phyloP scores from a whole-genome alignment of 2,888 invertebrate genomes.

The Netelia melanura region DNA sequence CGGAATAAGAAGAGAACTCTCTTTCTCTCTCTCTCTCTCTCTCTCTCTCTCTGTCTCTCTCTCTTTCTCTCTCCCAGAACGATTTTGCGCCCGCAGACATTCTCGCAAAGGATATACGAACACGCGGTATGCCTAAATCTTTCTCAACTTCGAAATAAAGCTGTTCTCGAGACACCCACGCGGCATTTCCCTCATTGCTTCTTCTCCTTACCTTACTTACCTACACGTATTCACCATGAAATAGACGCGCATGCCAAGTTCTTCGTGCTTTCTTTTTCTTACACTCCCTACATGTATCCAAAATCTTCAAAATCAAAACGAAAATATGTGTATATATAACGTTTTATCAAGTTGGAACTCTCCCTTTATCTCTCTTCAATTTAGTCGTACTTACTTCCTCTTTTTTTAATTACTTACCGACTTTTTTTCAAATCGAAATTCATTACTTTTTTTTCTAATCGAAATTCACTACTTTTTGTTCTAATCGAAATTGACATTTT shows the following conservation, averaged over 20 bases:
- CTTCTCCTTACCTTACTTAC: not conserved
- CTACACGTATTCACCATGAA: not conserved
- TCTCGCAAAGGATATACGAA: conserved; percentile 8
- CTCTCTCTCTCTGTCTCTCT: too few relatives aligned
- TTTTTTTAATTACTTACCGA: too few relatives aligned
- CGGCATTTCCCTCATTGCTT: not conserved
- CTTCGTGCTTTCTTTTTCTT: not conserved
- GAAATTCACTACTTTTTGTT: too few relatives aligned
- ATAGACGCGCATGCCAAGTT: not conserved
- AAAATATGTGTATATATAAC: not conserved
- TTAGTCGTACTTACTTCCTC: too few relatives aligned
- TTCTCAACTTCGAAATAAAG: conserved; percentile 44
- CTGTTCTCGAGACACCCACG: conserved; percentile 39
- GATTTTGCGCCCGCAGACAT: conserved; percentile 15
- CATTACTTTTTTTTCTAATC: too few relatives aligned
- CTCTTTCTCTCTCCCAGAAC: not conserved
- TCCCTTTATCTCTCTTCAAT: too few relatives aligned
- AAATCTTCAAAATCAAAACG: not conserved
- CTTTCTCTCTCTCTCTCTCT: too few relatives aligned
- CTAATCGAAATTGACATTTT: too few relatives aligned
- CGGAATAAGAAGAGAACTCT: conserved; percentile 31
- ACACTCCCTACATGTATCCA: not conserved
- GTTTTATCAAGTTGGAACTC: too few relatives aligned
- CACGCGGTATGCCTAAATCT: conserved; percentile 42
- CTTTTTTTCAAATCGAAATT: too few relatives aligned